These are phyloP conservation scores for Silvanus unidentatus DNA, from an alignment of 2,888 invertebrate species.

Conservation along the genomic window DNA sequence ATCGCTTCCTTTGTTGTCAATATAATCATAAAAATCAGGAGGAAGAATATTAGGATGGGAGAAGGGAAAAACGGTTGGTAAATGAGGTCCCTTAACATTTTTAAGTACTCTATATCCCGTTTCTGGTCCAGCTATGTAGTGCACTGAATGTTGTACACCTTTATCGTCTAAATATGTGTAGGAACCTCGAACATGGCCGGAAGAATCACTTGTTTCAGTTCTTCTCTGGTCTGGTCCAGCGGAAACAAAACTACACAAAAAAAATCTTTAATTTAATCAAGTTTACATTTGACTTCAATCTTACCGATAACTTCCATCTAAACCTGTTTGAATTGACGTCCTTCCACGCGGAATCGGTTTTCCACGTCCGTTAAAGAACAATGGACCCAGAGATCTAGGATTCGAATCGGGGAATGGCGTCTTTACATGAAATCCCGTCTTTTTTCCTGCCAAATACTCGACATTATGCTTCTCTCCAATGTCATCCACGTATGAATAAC, in stretches of 20 bases:
- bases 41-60: conserved; percentile 50
- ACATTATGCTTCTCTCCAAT: conserved; percentile 71
- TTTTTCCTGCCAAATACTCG: conserved; percentile 68
- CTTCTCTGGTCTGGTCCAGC: conserved; percentile 72
- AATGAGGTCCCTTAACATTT: conserved; percentile 62
- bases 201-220: conserved; percentile 66
- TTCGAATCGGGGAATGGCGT: conserved; percentile 64
- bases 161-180: conserved; percentile 75
- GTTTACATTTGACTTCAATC: neutral
- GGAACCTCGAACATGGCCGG: conserved; percentile 67
- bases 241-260: conserved; percentile 60
- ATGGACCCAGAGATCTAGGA: conserved; percentile 55
- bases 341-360: conserved; percentile 62
- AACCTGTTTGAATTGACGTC: conserved; percentile 64
- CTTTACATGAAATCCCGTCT: conserved; percentile 70
- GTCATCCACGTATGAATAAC: conserved; percentile 69
- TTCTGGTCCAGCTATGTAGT: conserved; percentile 73
- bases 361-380: conserved; percentile 60
- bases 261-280: conserved; percentile 3
- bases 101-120: conserved; percentile 71
- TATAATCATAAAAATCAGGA: conserved; percentile 37
- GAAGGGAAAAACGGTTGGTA: conserved; percentile 54
- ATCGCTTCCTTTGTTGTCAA: conserved; percentile 25
- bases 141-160: conserved; percentile 68
- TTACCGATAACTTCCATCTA: conserved; percentile 67